Conservation (phyloP, 2,797 vertebrate species). For the Podarcis siculus region DNA sequence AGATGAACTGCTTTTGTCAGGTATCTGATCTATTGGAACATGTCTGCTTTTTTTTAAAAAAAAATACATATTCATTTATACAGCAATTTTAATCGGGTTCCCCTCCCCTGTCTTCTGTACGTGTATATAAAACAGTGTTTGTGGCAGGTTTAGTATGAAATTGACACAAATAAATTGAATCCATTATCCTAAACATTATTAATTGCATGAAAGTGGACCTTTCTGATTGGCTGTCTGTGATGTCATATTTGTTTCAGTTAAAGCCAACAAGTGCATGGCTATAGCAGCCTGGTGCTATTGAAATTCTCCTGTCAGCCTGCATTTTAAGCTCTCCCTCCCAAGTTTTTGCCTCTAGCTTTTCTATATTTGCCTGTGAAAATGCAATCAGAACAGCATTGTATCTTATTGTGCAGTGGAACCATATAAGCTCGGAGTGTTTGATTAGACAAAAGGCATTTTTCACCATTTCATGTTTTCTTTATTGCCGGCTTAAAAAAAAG, state of each 20-base stretch:
- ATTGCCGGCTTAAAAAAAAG: not conserved
- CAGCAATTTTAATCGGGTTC: not conserved
- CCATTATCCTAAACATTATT: not conserved
- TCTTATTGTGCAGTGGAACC: not conserved
- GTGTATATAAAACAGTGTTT: not conserved
- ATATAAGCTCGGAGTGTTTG: not conserved
- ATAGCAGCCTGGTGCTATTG: not conserved
- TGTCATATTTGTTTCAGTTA: not conserved
- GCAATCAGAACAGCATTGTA: not conserved
- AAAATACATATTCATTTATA: not conserved
- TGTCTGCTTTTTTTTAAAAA: not conserved
- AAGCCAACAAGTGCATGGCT: not conserved
- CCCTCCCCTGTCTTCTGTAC: not conserved
- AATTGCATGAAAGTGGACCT: not conserved
- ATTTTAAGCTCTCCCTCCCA: not conserved
- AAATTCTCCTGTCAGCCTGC: not conserved
- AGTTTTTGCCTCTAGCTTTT: not conserved
- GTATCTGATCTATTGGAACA: conserved; percentile 10
- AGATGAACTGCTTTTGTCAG: not conserved
- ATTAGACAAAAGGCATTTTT: not conserved
- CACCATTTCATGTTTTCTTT: not conserved
- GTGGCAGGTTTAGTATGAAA: not conserved
- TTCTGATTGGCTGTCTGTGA: not conserved
- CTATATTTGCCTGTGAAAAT: not conserved
- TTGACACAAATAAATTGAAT: conserved; percentile 5